A percentile compares a stretch with the other conserved stretches of the same genome.
Evolutionary conservation across 2,888 invertebrate species (phyloP).

Genomic region (Callosobruchus maculatus): DNA sequence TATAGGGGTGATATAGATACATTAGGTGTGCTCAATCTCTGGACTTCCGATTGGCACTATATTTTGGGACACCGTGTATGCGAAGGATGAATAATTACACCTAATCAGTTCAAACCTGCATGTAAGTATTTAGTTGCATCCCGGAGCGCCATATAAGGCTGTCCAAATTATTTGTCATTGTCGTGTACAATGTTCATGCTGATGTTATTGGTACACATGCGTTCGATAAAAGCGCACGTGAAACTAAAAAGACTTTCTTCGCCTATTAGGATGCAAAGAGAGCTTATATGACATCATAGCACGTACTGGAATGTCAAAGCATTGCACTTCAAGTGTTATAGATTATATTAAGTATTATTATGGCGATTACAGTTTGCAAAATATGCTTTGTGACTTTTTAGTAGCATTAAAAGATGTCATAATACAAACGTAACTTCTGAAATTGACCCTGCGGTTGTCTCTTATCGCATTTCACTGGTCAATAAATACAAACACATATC

Average conservation of each 20-base stretch:
- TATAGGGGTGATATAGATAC: too few relatives aligned
- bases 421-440: too few relatives aligned
- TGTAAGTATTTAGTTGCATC: neutral
- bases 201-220: neutral
- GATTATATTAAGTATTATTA: neutral
- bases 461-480: too few relatives aligned
- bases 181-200: neutral
- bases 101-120: neutral
- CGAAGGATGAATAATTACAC: neutral
- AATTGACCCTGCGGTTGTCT: too few relatives aligned
- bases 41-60: too few relatives aligned
- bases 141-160: neutral
- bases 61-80: too few relatives aligned
- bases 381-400: neutral
- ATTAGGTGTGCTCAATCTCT: too few relatives aligned
- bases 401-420: neutral
- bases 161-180: neutral
- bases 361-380: neutral
- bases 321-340: neutral
- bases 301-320: neutral
- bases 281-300: neutral
- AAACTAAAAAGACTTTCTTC: neutral
- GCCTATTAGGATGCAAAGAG: neutral
- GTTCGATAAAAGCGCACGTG: neutral
- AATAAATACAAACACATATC: too few relatives aligned